These are phyloP conservation scores for Dichetophora obliterata DNA, from an alignment of 2,888 invertebrate genomes.

Conservation along the genomic window DNA sequence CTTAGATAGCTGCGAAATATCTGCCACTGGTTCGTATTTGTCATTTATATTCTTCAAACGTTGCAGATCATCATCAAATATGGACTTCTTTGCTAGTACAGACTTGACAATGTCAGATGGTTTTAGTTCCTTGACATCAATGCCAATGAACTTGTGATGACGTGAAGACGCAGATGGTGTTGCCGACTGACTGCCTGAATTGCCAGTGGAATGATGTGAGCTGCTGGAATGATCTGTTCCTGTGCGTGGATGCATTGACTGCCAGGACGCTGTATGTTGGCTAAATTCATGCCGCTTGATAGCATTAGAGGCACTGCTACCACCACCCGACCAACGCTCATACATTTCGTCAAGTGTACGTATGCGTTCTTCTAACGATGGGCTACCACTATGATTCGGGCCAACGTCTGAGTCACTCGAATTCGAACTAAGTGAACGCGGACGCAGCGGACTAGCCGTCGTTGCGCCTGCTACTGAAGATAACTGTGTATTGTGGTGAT, in stretches of 20 bases:
- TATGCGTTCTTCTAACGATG: constrained; percentile 91
- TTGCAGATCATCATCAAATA: constrained; percentile 96
- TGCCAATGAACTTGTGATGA: constrained; percentile 77
- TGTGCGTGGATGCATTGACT: constrained; percentile 69
- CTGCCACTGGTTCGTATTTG: constrained; percentile 77
- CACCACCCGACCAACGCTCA: constrained; percentile 84
- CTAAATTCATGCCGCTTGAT: constrained; percentile 51
- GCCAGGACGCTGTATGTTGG: constrained; percentile 46
- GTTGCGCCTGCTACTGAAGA: constrained; percentile 73
- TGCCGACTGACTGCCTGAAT: constrained; percentile 55
- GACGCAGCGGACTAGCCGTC: constrained; percentile 74
- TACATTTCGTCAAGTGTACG: constrained; percentile 93
- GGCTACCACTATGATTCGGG: constrained; percentile 75
- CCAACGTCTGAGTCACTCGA: constrained; percentile 77
- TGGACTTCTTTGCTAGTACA: constrained; percentile 90
- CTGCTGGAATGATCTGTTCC: constrained; percentile 64
- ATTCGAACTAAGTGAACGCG: constrained; percentile 82
- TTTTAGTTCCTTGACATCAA: constrained; percentile 85
- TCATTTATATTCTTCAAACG: constrained; percentile 85
- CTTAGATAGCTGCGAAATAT: constrained; percentile 53
- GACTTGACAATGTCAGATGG: constrained; percentile 95
- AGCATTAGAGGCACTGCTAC: constrained; percentile 45
- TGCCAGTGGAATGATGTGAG: constrained; percentile 50
- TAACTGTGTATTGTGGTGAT: constrained; percentile 53
- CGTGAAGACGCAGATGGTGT: constrained; percentile 55